Conservation (phyloP, 2,797 vertebrate genomes). For the Clarias fuscus region DNA sequence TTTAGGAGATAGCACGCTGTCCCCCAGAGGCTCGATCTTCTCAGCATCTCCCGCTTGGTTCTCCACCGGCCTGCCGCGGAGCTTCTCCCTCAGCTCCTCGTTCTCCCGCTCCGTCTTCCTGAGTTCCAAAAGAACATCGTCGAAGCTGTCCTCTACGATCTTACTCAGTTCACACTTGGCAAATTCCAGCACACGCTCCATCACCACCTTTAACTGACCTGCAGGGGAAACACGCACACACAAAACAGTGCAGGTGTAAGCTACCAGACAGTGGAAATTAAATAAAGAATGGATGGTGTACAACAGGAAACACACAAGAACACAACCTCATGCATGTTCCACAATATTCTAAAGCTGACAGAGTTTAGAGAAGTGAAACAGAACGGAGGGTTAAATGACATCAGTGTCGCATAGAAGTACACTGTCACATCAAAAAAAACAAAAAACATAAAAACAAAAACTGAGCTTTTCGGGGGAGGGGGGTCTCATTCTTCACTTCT, state of each 20-base stretch:
- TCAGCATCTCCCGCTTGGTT: not conserved
- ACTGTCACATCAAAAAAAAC: not conserved
- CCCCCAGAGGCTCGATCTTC: conserved; percentile 50
- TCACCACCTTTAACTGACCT: conserved; percentile 78
- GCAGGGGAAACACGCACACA: conserved; percentile 28
- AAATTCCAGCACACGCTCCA: conserved; percentile 76
- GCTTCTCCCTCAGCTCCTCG: conserved; percentile 61
- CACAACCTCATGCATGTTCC: not conserved
- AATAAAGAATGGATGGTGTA: not conserved
- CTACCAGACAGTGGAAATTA: not conserved
- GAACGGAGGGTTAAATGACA: not conserved
- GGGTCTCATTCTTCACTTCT: too few relatives aligned
- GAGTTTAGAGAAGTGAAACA: conserved; percentile 1
- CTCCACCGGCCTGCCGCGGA: conserved; percentile 45
- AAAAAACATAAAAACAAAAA: too few relatives aligned
- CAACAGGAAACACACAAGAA: not conserved
- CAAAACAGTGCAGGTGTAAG: not conserved
- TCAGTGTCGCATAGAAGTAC: not conserved
- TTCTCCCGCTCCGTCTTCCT: conserved; percentile 75
- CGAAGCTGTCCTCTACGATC: conserved; percentile 78
- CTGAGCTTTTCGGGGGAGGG: too few relatives aligned
- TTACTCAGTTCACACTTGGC: conserved; percentile 74
- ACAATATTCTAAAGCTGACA: not conserved
- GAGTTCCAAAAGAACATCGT: conserved; percentile 77
- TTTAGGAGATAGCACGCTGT: conserved; percentile 63